phyloP scores from a whole-genome alignment of 2,797 vertebrate genomes.

The Onychomys torridus region DNA sequence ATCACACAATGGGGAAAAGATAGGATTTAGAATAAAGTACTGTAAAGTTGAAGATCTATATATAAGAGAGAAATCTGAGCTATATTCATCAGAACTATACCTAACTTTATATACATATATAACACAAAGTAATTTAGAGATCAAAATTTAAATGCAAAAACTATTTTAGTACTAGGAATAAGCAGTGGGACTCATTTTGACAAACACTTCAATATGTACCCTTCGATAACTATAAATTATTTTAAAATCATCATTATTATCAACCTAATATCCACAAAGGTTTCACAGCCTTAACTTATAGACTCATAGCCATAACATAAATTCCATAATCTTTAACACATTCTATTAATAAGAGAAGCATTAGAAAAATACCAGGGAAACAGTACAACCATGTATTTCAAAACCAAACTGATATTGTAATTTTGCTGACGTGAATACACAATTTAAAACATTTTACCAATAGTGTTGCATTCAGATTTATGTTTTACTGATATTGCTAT shows the following conservation, averaged over 20 bases:
- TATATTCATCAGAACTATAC: not conserved
- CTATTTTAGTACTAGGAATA: not conserved
- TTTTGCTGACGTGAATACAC: not conserved
- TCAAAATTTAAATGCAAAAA: not conserved
- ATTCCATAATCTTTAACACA: not conserved
- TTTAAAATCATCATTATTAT: not conserved
- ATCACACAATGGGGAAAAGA: not conserved
- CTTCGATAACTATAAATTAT: not conserved
- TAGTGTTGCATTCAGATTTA: not conserved
- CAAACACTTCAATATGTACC: not conserved
- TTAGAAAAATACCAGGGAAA: not conserved
- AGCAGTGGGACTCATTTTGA: not conserved
- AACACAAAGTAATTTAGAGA: not conserved
- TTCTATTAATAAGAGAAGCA: not conserved
- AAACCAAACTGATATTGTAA: not conserved
- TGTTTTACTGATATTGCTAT: not conserved
- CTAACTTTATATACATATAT: too few relatives aligned
- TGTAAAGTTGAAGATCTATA: not conserved
- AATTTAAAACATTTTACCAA: not conserved
- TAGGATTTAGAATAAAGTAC: not conserved
- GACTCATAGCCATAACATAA: not conserved
- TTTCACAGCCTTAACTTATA: not conserved
- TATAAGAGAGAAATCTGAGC: not conserved
- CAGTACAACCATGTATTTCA: not conserved
- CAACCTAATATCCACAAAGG: not conserved